A percentile compares a stretch with the other conserved stretches of the same genome.
These are phyloP conservation scores for Pectinophora gossypiella DNA, from an alignment of 1,140 invertebrate species.

Conservation along the genomic window DNA sequence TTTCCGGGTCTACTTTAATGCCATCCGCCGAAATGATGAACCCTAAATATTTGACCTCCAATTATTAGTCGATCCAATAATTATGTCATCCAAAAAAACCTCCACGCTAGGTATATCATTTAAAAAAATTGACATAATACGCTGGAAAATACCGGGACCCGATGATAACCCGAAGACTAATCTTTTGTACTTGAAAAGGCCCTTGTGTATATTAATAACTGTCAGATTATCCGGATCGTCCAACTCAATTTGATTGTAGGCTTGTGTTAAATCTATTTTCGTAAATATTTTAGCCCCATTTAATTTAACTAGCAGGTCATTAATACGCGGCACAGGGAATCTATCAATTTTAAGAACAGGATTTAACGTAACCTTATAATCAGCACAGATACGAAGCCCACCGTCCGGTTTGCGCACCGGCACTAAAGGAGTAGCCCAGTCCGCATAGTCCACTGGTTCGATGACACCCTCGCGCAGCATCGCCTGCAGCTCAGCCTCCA, in stretches of 20 bases:
- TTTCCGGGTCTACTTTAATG: neutral
- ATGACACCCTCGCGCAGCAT: slow-evolving; percentile 35
- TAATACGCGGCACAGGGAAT: slow-evolving; percentile 34
- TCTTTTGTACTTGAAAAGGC: slow-evolving; percentile 38
- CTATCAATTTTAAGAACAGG: slow-evolving; percentile 31
- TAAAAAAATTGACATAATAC: slow-evolving; percentile 38
- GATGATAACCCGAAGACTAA: slow-evolving; percentile 50
- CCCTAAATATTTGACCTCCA: neutral
- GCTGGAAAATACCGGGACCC: slow-evolving; percentile 43
- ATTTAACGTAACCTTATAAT: slow-evolving; percentile 30
- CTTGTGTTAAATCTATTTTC: slow-evolving; percentile 38
- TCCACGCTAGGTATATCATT: slow-evolving; percentile 17
- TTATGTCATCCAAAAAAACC: slow-evolving; percentile 11
- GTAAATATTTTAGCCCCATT: slow-evolving; percentile 27
- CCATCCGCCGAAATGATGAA: neutral
- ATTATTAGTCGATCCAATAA: neutral
- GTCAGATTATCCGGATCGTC: slow-evolving; percentile 42
- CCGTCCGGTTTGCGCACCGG: slow-evolving; percentile 51
- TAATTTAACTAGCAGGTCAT: slow-evolving; percentile 30
- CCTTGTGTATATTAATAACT: slow-evolving; percentile 47
- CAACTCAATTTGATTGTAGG: slow-evolving; percentile 39
- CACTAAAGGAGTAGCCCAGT: slow-evolving; percentile 56
- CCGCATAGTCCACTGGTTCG: slow-evolving; percentile 25
- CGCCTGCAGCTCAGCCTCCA: slow-evolving; percentile 8
- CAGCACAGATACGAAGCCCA: slow-evolving; percentile 53